These are phyloP conservation scores for Cynopterus brachyotis DNA, from an alignment of 2,113 vertebrate species.

Conservation along the genomic window DNA sequence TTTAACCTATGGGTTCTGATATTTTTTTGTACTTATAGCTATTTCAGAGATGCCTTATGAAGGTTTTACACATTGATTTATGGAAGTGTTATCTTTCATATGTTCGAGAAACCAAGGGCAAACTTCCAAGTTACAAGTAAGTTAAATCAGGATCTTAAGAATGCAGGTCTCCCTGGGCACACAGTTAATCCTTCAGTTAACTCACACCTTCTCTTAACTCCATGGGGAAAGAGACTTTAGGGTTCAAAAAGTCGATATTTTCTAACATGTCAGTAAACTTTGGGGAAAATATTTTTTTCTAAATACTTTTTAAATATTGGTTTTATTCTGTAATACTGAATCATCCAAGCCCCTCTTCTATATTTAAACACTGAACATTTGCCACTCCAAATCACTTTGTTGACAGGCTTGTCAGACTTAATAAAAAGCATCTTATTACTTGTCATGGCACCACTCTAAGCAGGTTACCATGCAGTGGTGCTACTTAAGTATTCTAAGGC, in stretches of 20 bases:
- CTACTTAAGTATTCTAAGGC: neutral
- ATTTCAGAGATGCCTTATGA: slow-evolving; percentile 99
- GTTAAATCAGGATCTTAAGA: slow-evolving; percentile 75
- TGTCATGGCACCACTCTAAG: neutral
- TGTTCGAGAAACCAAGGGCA: slow-evolving; percentile 99
- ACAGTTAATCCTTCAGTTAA: neutral
- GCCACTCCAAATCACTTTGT: neutral
- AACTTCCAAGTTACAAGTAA: slow-evolving; percentile 99
- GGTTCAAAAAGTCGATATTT: slow-evolving; percentile 37
- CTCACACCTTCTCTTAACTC: neutral
- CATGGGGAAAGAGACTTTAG: neutral
- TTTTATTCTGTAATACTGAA: neutral
- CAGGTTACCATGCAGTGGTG: neutral
- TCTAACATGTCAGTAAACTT: neutral
- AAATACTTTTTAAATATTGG: neutral
- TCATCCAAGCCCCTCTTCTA: neutral
- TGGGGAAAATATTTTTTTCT: neutral
- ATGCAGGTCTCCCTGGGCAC: neutral
- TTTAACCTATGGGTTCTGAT: slow-evolving; percentile 65
- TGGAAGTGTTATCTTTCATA: slow-evolving; percentile 99
- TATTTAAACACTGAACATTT: neutral
- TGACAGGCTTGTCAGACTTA: neutral
- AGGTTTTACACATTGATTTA: slow-evolving; percentile 99
- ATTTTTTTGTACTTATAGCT: slow-evolving; percentile 87
- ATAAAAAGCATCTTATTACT: neutral